Base-by-base conservation (phyloP, 2,113 vertebrate genomes). In the Neolamprologus fasciatus region DNA sequence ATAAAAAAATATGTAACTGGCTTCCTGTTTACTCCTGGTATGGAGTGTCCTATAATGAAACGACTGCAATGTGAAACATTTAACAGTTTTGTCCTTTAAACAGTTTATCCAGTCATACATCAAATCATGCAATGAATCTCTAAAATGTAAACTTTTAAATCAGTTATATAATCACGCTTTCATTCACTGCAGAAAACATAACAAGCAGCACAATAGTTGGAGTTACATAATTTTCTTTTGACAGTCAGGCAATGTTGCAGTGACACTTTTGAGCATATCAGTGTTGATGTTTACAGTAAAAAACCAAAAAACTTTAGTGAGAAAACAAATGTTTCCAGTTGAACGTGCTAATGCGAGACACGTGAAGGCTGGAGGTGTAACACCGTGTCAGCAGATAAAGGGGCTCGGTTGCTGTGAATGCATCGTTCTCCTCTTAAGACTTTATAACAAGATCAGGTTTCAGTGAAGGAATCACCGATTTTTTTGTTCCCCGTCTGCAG, bases 391-490 rank as follows among this genome's bases (percentile, higher is more conserved):
- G 33, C 19, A 50, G 84, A 90, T 54, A 26, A 47, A 7, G 73
- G 63, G 3, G 37, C 86, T 89, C 7, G 2, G n/a, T 0, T 3
- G 47, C 17, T 51, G 53, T 82, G 45, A 86, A 71, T 19, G 61
- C 28, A 12, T 10, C 19, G 9, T 71, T 26, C 16, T 58, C 50
- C 40, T 78, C 58, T 28, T 4, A 37, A 84, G 63, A 81, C 47
- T 66, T 87, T 5, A 80, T 84, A 47, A 23, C 12, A 76, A 76
- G 89, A 86, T 93, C 84, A 42, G 61, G n/a, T 94, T 81, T 90
- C 86, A 14, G 81, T 14, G 66, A 17, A 66, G 84, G 85, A 88
- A 86, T 91, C 68, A 7, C 61, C n/a, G 23, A 87, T 88, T 90
- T 92, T 91, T 66, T 37, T 90, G 83, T 84, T 87, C 71, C 42